These are phyloP conservation scores for Drosophila nebulosa DNA, from an alignment of 1,140 invertebrate genomes.

Conservation along the genomic window DNA sequence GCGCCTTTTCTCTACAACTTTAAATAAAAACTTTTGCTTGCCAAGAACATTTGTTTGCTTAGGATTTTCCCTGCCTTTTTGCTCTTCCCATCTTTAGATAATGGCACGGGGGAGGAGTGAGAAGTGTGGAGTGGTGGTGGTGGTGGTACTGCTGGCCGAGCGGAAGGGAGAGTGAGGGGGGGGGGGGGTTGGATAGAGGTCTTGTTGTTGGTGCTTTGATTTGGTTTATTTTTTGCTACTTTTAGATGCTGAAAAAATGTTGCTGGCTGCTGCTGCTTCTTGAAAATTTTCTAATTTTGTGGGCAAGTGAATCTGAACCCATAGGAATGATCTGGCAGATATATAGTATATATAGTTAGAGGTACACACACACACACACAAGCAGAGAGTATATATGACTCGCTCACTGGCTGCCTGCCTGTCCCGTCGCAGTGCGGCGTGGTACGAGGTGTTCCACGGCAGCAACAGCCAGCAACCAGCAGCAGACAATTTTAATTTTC, in stretches of 20 bases:
- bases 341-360: conserved; percentile 21
- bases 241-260: conserved; percentile 61
- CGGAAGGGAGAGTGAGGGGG: neutral
- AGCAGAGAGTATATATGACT: neutral
- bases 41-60: conserved; percentile 49
- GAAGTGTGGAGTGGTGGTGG: too few species aligned
- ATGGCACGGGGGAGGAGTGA: too few species aligned
- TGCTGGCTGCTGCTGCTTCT: conserved; percentile 45
- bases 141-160: too few species aligned
- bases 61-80: conserved; percentile 35
- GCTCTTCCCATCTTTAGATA: too few species aligned
- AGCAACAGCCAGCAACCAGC: conserved; percentile 30
- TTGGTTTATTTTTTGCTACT: conserved; percentile 49
- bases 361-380: neutral
- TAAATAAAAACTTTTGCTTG: conserved; percentile 62
- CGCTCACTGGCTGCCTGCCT: neutral
- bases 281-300: conserved; percentile 77
- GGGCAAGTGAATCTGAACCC: conserved; percentile 76
- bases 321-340: conserved; percentile 62
- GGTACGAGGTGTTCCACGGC: conserved; percentile 49
- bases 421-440: conserved; percentile 42
- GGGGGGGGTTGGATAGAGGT: conserved; percentile 11
- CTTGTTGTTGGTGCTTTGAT: conserved; percentile 7
- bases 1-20: conserved; percentile 57
- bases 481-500: conserved; percentile 34